Evolutionary conservation across 2,113 vertebrate genomes (phyloP), one percentile per base, ranked within the genome.

Genomic region (Mandrillus leucophaeus): DNA sequence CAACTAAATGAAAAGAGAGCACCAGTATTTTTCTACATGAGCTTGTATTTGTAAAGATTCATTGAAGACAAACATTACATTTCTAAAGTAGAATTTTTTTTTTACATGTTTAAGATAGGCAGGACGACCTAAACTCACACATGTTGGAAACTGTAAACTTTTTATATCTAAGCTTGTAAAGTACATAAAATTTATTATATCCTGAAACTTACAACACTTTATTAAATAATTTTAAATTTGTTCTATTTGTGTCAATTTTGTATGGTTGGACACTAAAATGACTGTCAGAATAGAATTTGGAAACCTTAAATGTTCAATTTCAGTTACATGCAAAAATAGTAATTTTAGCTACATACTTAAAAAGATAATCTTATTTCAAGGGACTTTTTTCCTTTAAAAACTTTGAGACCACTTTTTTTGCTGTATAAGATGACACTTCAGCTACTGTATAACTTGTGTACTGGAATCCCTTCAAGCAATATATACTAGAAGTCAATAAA

Each of bases 161-260:
- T 85, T 61, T 52, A 55, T 57, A 78, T 57, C 9, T 93, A 66
- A 88, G 23, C 17, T 80, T 92, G 90, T 87, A 50, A 85, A 81
- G 61, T 66, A 72, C 45, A 52, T 57, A 86, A 91, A 85, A 59
- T 20, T 78, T 64, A 59, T 43, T 83, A 32, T 59, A 35, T 83
- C 10, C 27, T 43, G 11, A 72, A 57, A 91, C 45, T 85, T 94
- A 50, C 70, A 76, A 95, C 76, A 16, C 79, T 70, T 70, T 86
- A 83, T 61, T 90, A 81, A 45, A 72, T 72, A 95, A 81, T 70
- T 95, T 59, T 45, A 90, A 82, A 93, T 75, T 79, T 79, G 8
- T 0, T 73, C 30, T 43, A 8, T 75, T 68, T 84, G 18, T 83
- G 30, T 73, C 30, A 73, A 17, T 61, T 16, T 16, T 40, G 10